Evolutionary conservation across 2,888 invertebrate species (phyloP), one percentile per base, ranked within the genome.

Genomic region (Steinernema hermaphroditum): DNA sequence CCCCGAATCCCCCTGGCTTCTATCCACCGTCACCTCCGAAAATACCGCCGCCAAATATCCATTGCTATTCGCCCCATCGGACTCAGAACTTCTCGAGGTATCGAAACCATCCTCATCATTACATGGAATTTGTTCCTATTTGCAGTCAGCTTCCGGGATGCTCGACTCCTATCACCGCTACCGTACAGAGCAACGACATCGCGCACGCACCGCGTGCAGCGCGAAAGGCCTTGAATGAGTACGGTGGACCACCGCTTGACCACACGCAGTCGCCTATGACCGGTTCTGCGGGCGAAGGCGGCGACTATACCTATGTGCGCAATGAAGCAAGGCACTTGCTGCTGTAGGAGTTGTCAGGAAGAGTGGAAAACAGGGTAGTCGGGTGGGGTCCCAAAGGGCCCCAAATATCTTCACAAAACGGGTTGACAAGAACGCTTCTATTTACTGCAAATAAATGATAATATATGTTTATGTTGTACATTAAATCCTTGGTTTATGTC

Each of bases 11-110:
- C 16, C 62, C 62, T 4, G 62, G 62, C 1, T 62, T 62, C 32
- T 62, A 62, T 29, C 62, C 62, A 4, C 62, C 62, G 12, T 62
- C 62, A 8, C 62, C 62, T 9, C 62, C 62, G 14, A 62, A 62
- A 14, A n/a, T 62, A 1, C 62, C 62, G 1, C 62, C 62, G 2
- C 62, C 62, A 2, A 62, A 22, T 2, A 16, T 62, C 8, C 62
- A 62, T 19, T 46, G 46, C 46, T 62, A 62, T 32, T 62, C 62
- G 2, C 62, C 62, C 6, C 62, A 62, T 29, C 62, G 62, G 12
- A 62, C 62, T 27, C 62, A 62, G 32, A 29, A 62, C 62, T 62
- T 62, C 27, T 32, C 62, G n/a, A 62, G 62, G 62, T 62, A 62
- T 19, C 16, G 46, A 46, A 8, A 27, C 27, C 54, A 8, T 37